Evolutionary conservation across 2,797 vertebrate species (phyloP), one percentile per base, ranked within the genome.

Genomic region (Silurus lanzhouensis): DNA sequence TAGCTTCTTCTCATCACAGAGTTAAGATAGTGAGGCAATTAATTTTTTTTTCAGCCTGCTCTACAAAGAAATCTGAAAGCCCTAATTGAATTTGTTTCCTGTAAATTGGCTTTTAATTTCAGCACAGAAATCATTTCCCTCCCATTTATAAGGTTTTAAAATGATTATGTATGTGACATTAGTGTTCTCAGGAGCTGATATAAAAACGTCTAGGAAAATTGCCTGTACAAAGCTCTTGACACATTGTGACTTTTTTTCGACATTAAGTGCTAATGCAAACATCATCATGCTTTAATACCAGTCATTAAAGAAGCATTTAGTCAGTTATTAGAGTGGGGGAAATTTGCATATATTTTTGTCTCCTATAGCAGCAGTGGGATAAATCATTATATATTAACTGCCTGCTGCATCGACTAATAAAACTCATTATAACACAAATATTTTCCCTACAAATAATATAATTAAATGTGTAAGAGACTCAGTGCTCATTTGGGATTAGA

Each of bases 31-130:
- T 31, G 72, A 72, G 38, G 31, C 67, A 71, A 83, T 83, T 93
- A 93, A 90, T 88, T 90, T 90, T 88, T 90, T 83, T 89, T 68
- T 89, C 91, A 93, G 94, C 93, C 92, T 91, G 72, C 90, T 91
- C 89, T 92, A 93, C 93, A 91, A 93, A 92, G 91, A 91, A 94
- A 94, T 81, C 90, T 92, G 89, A 89, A 90, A 89, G 89, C 92
- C 90, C 90, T 94, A 93, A 94, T 95, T 93, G 92, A 93, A 94
- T 94, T 95, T 93, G 89, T 91, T 89, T 91, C 90, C 90, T 93
- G 87, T 91, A 93, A 95, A 95, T 94, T 93, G 93, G 89, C 91
- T 92, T 93, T 94, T 95, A 91, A 88, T 93, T 91, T 93, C 91
- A 81, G 87, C 74, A 77, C 91, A 91, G 88, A 94, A 93, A 93